These are phyloP conservation scores for Unio delphinus DNA, from an alignment of 2,888 invertebrate genomes.

Conservation along the genomic window DNA sequence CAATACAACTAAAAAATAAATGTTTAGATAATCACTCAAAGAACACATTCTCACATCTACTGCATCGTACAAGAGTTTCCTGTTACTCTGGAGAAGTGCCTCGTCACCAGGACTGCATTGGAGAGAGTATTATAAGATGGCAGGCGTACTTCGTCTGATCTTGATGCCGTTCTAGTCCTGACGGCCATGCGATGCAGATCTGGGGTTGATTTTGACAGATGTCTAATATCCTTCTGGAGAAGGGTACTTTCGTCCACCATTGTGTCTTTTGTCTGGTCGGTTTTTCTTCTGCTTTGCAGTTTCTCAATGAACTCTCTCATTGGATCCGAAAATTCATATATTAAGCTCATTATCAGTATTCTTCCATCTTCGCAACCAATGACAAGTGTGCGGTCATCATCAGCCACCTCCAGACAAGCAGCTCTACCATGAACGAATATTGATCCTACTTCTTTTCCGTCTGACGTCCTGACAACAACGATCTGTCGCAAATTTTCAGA, in stretches of 20 bases:
- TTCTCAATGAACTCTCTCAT: constrained; percentile 49
- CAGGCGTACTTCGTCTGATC: constrained; percentile 32
- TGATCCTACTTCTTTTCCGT: constrained; percentile 40
- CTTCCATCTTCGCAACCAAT: constrained; percentile 63
- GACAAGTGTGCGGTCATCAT: constrained; percentile 60
- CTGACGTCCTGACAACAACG: constrained; percentile 42
- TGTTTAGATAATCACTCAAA: background rate
- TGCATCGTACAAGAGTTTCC: constrained; percentile 23
- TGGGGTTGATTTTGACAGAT: constrained; percentile 35
- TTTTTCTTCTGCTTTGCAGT: constrained; percentile 39
- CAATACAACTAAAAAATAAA: too few species aligned
- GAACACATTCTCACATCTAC: constrained; percentile 5
- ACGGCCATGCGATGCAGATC: constrained; percentile 43
- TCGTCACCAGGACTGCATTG: constrained; percentile 42
- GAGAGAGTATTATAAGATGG: constrained; percentile 49
- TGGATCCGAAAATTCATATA: constrained; percentile 55
- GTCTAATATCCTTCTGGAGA: constrained; percentile 37
- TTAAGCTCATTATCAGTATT: constrained; percentile 55
- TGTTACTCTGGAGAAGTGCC: constrained; percentile 25
- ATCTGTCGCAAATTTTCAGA: constrained; percentile 44
- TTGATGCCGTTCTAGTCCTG: constrained; percentile 22
- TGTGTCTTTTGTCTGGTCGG: constrained; percentile 2
- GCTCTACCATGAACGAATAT: constrained; percentile 59
- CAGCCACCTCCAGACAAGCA: constrained; percentile 45
- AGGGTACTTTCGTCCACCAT: constrained; percentile 14